phyloP scores from a whole-genome alignment of 2,113 vertebrate species.

The Taurulus bubalis region DNA sequence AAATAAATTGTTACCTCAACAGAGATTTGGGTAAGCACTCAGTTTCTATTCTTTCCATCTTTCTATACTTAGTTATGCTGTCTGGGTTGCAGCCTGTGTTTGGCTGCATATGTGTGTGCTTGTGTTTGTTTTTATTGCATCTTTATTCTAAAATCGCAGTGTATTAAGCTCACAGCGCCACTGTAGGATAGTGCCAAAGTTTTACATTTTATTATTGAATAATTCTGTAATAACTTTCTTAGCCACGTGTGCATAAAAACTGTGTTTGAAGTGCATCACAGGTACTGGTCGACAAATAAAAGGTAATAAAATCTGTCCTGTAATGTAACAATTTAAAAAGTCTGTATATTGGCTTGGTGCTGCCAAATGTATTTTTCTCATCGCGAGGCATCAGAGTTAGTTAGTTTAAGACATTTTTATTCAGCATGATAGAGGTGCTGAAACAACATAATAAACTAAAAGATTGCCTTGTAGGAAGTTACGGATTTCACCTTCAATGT shows the following conservation, averaged over 20 bases:
- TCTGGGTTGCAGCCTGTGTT: neutral
- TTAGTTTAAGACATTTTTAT: neutral
- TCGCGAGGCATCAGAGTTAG: too few relatives aligned
- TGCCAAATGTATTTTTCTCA: neutral
- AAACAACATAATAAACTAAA: neutral
- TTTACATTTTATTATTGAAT: neutral
- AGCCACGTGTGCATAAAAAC: neutral
- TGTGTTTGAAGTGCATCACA: neutral
- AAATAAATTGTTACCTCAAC: neutral
- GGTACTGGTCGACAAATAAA: neutral
- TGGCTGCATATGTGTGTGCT: neutral
- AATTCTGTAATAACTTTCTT: neutral
- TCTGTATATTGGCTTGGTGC: neutral
- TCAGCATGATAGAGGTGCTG: neutral
- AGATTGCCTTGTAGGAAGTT: neutral
- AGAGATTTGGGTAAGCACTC: neutral
- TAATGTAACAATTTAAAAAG: neutral
- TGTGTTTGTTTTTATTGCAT: conserved; percentile 9
- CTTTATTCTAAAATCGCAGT: neutral
- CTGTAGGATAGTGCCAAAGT: neutral
- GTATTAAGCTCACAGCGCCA: neutral
- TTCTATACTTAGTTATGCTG: neutral
- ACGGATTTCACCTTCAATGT: neutral
- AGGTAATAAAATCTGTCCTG: conserved; percentile 2
- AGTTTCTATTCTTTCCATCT: neutral